These are phyloP conservation scores for Diorhabda carinulata DNA, from an alignment of 1,140 invertebrate species.

Conservation along the genomic window DNA sequence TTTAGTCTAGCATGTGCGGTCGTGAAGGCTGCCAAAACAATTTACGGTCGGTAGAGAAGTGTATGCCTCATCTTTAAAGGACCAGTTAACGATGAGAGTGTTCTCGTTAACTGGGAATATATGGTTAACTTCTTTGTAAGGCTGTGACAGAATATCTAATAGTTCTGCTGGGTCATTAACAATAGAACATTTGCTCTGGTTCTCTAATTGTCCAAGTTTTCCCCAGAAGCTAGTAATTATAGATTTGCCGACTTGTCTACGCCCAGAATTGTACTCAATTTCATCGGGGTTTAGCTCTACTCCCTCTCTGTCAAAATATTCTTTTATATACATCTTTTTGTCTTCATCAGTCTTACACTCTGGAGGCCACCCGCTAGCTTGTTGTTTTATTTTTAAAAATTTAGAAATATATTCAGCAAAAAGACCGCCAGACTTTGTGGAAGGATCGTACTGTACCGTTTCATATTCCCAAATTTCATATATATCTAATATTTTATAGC, in stretches of 20 bases:
- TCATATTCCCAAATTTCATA: constrained; percentile 26
- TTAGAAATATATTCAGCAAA: constrained; percentile 40
- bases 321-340: constrained; percentile 23
- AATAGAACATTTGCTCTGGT: too few species aligned
- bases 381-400: constrained; percentile 45
- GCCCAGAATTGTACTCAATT: constrained; percentile 19
- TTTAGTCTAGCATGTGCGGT: constrained; percentile 43
- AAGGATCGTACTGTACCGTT: constrained; percentile 15
- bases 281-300: constrained; percentile 37
- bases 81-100: constrained; percentile 32
- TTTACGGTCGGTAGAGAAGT: constrained; percentile 28
- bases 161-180: too few species aligned
- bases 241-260: constrained; percentile 17
- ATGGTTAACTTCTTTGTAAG: constrained; percentile 26
- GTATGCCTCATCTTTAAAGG: constrained; percentile 21
- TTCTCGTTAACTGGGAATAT: constrained; percentile 34
- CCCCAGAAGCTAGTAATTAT: constrained; percentile 27
- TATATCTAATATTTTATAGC: constrained; percentile 22
- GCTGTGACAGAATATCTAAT: too few species aligned
- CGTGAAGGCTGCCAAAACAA: constrained; percentile 42
- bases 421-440: constrained; percentile 25
- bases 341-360: constrained; percentile 33
- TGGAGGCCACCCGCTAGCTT: constrained; percentile 40
- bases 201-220: constrained; percentile 23
- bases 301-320: constrained; percentile 42